Evolutionary conservation across 2,797 vertebrate species (phyloP), one percentile per base, ranked within the genome.

Genomic region (Pelobates cultripes): DNA sequence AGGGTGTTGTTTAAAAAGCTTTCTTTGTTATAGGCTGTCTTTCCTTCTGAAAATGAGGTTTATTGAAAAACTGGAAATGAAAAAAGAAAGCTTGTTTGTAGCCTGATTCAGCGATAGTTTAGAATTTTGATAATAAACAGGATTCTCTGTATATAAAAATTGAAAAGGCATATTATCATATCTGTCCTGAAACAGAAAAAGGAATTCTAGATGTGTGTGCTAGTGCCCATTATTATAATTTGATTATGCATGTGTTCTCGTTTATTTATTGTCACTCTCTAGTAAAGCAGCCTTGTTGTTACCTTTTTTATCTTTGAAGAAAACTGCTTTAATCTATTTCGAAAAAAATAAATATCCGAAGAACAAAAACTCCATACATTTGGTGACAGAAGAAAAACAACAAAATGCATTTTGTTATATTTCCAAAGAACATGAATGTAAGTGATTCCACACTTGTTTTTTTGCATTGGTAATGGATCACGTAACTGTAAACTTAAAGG

Each of bases 321-420:
- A 61, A 7, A 42, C 53, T 61, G 42, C 42, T 70, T 70, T 71
- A 45, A 78, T 78, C 68, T 45, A n/a, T 28, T 1, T 6, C 4
- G 7, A 45, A 17, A 47, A 41, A 8, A 7, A 73, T n/a, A 41
- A 55, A 73, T 40, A 55, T 71, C 44, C 41, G 47, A 45, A 47
- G 43, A 79, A 47, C 63, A 43, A n/a, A 71, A 45, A 45, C 77
- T 66, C 9, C 15, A 14, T 76, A 45, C 61, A 66, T 40, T 76
- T 4, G 47, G 28, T 28, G 28, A 28, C 28, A 28, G 28, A 28
- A 28, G 28, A 28, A 28, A 28, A 28, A 28, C 28, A 28, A 28
- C 28, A 28, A 28, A 28, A 28, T 28, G 28, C 28, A 28, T 28
- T 28, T 28, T 28, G 28, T 28, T 28, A 28, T 28, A 28, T 28